Evolutionary conservation across 2,888 invertebrate genomes (phyloP).

Genomic region (Cosmia trapezina): DNA sequence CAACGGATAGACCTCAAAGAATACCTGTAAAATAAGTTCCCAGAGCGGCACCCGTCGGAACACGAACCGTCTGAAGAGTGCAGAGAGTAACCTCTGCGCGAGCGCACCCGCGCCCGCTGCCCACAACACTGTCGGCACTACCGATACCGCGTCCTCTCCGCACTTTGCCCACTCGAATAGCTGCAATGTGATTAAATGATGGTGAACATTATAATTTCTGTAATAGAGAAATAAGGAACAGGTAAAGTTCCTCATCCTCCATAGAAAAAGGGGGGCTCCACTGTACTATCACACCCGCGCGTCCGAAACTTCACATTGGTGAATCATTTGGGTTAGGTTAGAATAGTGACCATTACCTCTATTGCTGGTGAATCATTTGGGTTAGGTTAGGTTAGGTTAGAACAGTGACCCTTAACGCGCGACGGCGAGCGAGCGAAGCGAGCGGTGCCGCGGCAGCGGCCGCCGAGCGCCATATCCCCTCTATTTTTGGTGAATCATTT

Average conservation of each 20-base stretch:
- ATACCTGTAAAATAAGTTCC: slow-evolving; percentile 84
- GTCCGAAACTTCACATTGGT: too few species aligned
- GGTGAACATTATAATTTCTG: not conserved
- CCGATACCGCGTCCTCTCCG: slow-evolving; percentile 78
- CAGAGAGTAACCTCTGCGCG: slow-evolving; percentile 77
- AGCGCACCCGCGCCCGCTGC: slow-evolving; percentile 81
- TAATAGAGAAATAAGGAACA: not conserved
- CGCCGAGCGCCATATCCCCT: too few species aligned
- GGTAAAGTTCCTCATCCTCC: not conserved
- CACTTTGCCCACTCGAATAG: slow-evolving; percentile 82
- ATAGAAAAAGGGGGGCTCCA: not conserved
- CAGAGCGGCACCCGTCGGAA: slow-evolving; percentile 84
- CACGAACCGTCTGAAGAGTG: slow-evolving; percentile 82
- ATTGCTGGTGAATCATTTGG: too few species aligned
- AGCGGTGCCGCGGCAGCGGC: too few species aligned
- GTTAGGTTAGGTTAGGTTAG: too few species aligned
- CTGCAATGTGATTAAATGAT: slow-evolving; percentile 64
- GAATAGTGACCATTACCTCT: too few species aligned
- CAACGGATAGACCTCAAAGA: not conserved
- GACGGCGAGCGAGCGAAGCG: too few species aligned
- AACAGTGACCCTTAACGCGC: too few species aligned
- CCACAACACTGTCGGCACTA: slow-evolving; percentile 83
- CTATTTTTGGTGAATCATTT: too few species aligned
- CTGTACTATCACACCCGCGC: too few species aligned
- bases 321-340: too few species aligned